Percentiles rank a stretch among this genome's conserved stretches.
Conservation (phyloP, 1,140 invertebrate species). For the Pseudomyrmex cubaensis region DNA sequence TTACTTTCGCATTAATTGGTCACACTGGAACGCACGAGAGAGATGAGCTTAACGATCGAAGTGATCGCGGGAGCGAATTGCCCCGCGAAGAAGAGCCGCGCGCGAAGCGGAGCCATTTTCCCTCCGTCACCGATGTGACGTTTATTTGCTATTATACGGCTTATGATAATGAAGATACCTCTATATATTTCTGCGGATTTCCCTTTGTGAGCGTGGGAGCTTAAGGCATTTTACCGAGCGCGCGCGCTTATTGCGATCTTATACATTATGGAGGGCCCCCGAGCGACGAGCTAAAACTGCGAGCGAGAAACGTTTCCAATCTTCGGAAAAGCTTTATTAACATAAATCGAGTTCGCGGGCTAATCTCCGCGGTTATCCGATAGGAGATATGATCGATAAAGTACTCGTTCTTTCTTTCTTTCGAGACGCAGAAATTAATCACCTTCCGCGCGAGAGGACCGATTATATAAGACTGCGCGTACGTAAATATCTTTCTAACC, state of each 20-base stretch:
- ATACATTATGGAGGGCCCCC: slow-evolving; percentile 47
- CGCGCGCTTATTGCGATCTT: slow-evolving; percentile 51
- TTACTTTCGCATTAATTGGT: too few relatives aligned
- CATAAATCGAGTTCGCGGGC: slow-evolving; percentile 28
- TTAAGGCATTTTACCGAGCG: slow-evolving; percentile 1
- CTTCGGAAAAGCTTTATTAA: slow-evolving; percentile 34
- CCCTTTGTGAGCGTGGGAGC: slow-evolving; percentile 23
- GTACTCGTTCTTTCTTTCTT: too few relatives aligned
- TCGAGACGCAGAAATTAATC: too few relatives aligned
- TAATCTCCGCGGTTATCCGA: slow-evolving; percentile 28
- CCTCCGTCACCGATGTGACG: slow-evolving; percentile 17
- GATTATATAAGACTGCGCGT: too few relatives aligned
- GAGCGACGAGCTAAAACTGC: not conserved
- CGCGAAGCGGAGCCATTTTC: not conserved
- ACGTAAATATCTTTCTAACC: too few relatives aligned
- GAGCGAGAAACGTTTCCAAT: slow-evolving; percentile 37
- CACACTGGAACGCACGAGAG: not conserved
- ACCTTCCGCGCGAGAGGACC: too few relatives aligned
- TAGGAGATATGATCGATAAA: not conserved
- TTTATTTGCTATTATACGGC: slow-evolving; percentile 61
- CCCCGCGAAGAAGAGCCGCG: too few relatives aligned
- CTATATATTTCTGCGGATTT: slow-evolving; percentile 41
- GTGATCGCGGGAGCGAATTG: slow-evolving; percentile 8
- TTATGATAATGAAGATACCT: slow-evolving; percentile 63
- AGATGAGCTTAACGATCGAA: not conserved